Evolutionary conservation across 2,888 invertebrate genomes (phyloP).

Genomic region (Sinhomidia bicolor): DNA sequence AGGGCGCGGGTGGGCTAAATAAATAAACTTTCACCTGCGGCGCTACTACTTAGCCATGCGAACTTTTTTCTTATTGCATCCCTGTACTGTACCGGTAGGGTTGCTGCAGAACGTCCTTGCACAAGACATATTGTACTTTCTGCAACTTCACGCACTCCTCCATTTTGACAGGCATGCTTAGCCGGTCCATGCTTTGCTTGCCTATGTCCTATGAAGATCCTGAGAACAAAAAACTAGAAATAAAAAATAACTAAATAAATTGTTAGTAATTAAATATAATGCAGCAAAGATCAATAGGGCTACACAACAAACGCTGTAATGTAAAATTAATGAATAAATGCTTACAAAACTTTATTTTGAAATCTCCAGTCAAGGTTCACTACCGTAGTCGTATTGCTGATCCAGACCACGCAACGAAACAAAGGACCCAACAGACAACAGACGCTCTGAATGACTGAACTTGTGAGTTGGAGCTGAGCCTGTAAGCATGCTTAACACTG

Average conservation of each 20-base stretch:
- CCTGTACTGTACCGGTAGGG: neutral
- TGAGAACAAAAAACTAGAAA: too few relatives aligned
- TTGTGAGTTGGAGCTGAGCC: neutral
- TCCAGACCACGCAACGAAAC: neutral
- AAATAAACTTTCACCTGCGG: constrained; percentile 83
- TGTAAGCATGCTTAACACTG: constrained; percentile 15
- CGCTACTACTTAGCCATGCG: constrained; percentile 84
- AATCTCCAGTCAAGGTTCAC: too few relatives aligned
- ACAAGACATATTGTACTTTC: neutral
- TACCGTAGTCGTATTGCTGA: neutral
- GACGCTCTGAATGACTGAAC: constrained; percentile 32
- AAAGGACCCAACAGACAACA: constrained; percentile 32
- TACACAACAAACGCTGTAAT: too few relatives aligned
- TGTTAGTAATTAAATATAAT: too few relatives aligned
- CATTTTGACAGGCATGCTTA: too few relatives aligned
- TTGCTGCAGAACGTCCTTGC: neutral
- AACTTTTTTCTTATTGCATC: constrained; percentile 52
- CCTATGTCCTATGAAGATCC: too few relatives aligned
- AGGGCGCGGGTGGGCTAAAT: constrained; percentile 82
- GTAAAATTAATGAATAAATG: too few relatives aligned
- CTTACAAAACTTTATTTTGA: too few relatives aligned
- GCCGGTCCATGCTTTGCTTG: too few relatives aligned
- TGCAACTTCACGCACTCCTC: too few relatives aligned
- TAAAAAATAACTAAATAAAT: too few relatives aligned
- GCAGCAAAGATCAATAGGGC: too few relatives aligned